Conservation (phyloP, 2,113 vertebrate genomes). For the Turnix velox region DNA sequence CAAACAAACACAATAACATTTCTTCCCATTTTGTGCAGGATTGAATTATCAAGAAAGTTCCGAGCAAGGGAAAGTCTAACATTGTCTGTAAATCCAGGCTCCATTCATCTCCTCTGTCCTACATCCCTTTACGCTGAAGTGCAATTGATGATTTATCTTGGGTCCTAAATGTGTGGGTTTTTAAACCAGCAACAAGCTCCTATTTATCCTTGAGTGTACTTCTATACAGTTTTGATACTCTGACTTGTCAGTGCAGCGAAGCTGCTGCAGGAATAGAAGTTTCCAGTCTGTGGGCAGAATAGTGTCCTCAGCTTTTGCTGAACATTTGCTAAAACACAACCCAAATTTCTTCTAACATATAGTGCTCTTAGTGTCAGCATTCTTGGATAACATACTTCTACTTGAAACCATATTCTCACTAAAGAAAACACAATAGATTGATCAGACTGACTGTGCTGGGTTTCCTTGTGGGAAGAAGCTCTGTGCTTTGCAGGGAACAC, state of each 20-base stretch:
- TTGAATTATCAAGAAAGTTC: background rate
- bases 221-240: background rate
- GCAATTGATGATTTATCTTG: background rate
- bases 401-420: background rate
- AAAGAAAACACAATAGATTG: background rate
- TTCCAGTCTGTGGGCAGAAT: background rate
- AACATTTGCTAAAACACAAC: background rate
- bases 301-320: background rate
- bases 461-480: background rate
- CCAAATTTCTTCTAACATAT: background rate
- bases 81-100: background rate
- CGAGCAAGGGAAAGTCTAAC: background rate
- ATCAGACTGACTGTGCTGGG: background rate
- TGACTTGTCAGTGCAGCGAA: background rate
- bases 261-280: background rate
- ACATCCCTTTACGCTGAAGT: background rate
- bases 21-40: background rate
- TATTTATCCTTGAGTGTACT: background rate
- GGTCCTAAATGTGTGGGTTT: background rate
- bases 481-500: background rate
- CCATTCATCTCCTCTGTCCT: background rate
- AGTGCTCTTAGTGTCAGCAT: background rate
- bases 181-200: background rate
- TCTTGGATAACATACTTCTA: background rate
- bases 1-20: background rate